Conservation (phyloP, 2,888 invertebrate genomes). For the Pachliopta kotzebuea region DNA sequence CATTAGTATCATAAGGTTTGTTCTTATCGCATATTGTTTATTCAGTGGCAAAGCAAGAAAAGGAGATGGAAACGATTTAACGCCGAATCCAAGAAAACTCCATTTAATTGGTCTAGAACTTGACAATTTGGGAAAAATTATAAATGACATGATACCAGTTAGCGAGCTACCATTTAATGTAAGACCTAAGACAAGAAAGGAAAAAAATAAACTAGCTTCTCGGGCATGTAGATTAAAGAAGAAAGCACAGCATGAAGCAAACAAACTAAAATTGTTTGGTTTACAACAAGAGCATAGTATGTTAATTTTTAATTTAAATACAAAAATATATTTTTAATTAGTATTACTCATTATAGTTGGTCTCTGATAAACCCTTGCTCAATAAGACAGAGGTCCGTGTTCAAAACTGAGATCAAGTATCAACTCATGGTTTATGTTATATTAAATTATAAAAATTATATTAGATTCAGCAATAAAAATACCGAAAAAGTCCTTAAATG, state of each 20-base stretch:
- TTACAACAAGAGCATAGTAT: constrained; percentile 97
- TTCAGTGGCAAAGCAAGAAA: constrained; percentile 93
- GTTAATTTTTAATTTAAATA: constrained; percentile 48
- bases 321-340: too few species aligned
- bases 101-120: constrained; percentile 95
- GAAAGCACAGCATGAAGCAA: constrained; percentile 99
- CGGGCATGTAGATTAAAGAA: constrained; percentile 98
- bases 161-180: constrained; percentile 95
- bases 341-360: too few species aligned
- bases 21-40: not conserved
- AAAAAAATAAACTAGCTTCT: constrained; percentile 98
- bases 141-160: constrained; percentile 97
- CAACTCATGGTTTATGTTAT: too few species aligned
- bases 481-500: too few species aligned
- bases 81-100: constrained; percentile 96
- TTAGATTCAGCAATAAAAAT: too few species aligned
- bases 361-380: too few species aligned
- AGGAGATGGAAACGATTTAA: constrained; percentile 98
- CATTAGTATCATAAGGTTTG: too few species aligned
- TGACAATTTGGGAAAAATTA: constrained; percentile 93
- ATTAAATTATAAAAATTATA: too few species aligned
- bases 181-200: constrained; percentile 95
- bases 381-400: too few species aligned
- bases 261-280: constrained; percentile 96
- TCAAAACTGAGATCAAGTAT: too few species aligned